phyloP scores from a whole-genome alignment of 2,888 invertebrate genomes.

The Odontocolon sp. region DNA sequence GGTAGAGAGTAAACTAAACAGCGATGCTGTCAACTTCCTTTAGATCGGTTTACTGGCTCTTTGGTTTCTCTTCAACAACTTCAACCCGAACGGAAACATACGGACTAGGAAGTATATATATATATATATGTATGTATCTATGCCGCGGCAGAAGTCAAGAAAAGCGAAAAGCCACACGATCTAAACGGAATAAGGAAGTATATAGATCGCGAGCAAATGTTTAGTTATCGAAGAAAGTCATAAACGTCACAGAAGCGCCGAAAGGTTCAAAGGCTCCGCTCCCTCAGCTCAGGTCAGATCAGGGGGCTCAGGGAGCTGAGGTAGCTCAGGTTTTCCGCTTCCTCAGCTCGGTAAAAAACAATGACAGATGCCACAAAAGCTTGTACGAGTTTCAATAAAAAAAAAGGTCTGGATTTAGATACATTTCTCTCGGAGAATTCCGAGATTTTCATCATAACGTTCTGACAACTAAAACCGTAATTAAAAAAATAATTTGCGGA shows the following conservation, averaged over 20 bases:
- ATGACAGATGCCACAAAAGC: background rate
- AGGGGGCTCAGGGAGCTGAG: no score
- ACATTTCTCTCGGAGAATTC: no score
- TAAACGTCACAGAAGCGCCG: constrained; percentile 27
- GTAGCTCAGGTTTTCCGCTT: no score
- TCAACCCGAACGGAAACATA: constrained; percentile 19
- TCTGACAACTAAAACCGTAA: no score
- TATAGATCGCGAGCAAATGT: constrained; percentile 34
- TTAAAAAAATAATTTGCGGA: no score
- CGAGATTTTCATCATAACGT: no score
- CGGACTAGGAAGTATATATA: background rate
- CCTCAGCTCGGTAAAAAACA: background rate
- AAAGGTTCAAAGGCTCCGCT: constrained; percentile 18
- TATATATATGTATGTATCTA: no score
- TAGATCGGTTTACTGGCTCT: no score
- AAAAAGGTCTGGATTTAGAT: no score
- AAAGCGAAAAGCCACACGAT: background rate
- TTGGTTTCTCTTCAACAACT: constrained; percentile 14
- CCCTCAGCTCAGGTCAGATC: no score
- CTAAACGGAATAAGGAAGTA: background rate
- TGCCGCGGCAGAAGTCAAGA: background rate
- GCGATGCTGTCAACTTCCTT: background rate
- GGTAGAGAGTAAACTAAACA: constrained; percentile 7
- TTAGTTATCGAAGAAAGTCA: constrained; percentile 32
- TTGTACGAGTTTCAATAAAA: no score